Conservation (phyloP, 2,113 vertebrate genomes). For the Myrmecophaga tridactyla region DNA sequence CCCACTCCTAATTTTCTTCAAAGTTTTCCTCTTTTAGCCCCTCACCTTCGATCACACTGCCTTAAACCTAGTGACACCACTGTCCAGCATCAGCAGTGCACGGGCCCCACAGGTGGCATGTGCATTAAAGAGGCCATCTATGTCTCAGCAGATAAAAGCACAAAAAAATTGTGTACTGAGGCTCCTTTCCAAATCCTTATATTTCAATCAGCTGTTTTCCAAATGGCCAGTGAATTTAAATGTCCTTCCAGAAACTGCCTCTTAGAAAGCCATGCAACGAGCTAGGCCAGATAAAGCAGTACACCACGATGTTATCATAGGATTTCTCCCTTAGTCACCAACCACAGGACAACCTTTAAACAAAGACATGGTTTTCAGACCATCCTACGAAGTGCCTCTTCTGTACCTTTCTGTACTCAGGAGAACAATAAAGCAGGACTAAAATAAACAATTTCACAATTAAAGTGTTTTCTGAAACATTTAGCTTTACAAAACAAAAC, state of each 20-base stretch:
- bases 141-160: neutral
- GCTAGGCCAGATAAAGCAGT: neutral
- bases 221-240: constrained; percentile 45
- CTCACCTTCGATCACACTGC: neutral
- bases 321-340: constrained; percentile 65
- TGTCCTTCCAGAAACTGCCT: neutral
- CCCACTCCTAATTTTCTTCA: constrained; percentile 36
- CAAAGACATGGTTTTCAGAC: constrained; percentile 66
- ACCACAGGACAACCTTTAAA: constrained; percentile 54
- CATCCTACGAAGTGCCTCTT: constrained; percentile 41
- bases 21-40: neutral
- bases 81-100: neutral
- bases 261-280: constrained; percentile 1
- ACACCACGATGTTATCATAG: neutral
- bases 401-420: constrained; percentile 12
- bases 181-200: constrained; percentile 21
- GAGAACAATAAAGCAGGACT: constrained; percentile 43
- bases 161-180: neutral
- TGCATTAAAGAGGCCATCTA: neutral
- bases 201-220: constrained; percentile 24
- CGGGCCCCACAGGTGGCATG: constrained; percentile 60
- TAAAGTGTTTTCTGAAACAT: constrained; percentile 46
- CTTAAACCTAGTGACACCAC: constrained; percentile 8
- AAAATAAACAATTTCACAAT: neutral
- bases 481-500: constrained; percentile 27